These are phyloP conservation scores for Buphagus erythrorhynchus DNA, from an alignment of 2,797 vertebrate species.

Conservation along the genomic window DNA sequence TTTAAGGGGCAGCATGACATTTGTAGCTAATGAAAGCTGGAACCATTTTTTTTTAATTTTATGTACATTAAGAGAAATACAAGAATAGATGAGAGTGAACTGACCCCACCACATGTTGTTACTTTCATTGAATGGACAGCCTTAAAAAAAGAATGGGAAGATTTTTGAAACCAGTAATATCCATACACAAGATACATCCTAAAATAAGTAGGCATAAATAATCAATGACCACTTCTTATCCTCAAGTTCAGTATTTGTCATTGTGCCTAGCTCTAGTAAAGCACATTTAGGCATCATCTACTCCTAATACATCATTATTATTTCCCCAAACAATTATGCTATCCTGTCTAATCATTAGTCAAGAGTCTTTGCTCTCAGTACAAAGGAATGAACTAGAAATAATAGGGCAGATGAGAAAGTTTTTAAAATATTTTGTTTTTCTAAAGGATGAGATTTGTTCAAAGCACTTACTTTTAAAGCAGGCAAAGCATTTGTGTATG, in stretches of 20 bases:
- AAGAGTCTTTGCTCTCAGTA: neutral
- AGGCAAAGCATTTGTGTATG: neutral
- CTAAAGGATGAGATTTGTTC: neutral
- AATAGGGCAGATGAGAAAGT: neutral
- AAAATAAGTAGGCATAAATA: neutral
- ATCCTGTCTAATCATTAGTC: neutral
- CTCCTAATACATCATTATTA: neutral
- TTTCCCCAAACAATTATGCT: neutral
- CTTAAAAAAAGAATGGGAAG: neutral
- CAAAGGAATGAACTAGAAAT: neutral
- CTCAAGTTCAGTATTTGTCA: neutral
- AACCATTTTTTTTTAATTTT: conserved; percentile 44
- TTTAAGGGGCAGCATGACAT: conserved; percentile 2
- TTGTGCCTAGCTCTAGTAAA: neutral
- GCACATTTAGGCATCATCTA: neutral
- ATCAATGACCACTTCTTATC: neutral
- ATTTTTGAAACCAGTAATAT: neutral
- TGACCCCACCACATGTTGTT: conserved; percentile 32
- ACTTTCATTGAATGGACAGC: conserved; percentile 52
- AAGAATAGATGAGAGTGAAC: conserved; percentile 69
- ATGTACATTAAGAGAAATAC: conserved; percentile 43
- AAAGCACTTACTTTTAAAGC: neutral
- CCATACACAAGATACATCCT: neutral
- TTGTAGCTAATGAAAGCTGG: conserved; percentile 2
- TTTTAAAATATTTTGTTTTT: neutral